Base-by-base conservation (phyloP, 2,888 invertebrate species). In the Caenorhabditis angaria region DNA sequence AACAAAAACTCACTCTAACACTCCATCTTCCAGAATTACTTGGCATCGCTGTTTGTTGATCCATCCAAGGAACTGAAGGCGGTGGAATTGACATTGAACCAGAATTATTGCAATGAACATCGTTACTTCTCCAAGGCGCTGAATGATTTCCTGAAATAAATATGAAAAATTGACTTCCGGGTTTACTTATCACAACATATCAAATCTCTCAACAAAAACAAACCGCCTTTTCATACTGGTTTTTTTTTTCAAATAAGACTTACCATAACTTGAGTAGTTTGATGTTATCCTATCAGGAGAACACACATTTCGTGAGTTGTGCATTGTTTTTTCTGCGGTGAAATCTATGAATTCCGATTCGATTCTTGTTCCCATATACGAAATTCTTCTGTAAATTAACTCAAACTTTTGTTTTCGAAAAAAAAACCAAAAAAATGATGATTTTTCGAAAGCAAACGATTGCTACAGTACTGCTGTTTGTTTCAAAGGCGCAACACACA, bases 341-440 rank as follows among this genome's bases (percentile, higher is more conserved):
- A 41, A 41, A 41, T 41, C 41, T 3, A 12, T 18, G 18, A 41
- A 18, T 41, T 41, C 41, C 41, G 10, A 12, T 41, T 41, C 18
- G 41, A 12, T 18, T 18, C 41, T 41, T 41, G 14, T 41, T 14
- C 3, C 41, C 41, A 41, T 41, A 41, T 18, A 41, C n/a, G 18
- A 41, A 10, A 41, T 41, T 41, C 18, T 18, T 8, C 32, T 32
- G 32, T 5, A 32, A 32, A 32, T 5, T n/a, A n/a, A n/a, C n/a
- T n/a, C n/a, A 32, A 8, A 5, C 12, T 8, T 12, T 32, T 32
- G 5, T 32, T 41, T 50, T 53, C 51, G 12, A 61, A 53, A 61
- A 61, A 53, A 61, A 20, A 35, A 10, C 32, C 51, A 51, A 54
- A 61, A 54, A 28, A 61, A 54, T 55, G n/a, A 61, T 55, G 61